These are phyloP conservation scores for Drosophila insularis DNA, from an alignment of 1,140 invertebrate species.

Conservation along the genomic window DNA sequence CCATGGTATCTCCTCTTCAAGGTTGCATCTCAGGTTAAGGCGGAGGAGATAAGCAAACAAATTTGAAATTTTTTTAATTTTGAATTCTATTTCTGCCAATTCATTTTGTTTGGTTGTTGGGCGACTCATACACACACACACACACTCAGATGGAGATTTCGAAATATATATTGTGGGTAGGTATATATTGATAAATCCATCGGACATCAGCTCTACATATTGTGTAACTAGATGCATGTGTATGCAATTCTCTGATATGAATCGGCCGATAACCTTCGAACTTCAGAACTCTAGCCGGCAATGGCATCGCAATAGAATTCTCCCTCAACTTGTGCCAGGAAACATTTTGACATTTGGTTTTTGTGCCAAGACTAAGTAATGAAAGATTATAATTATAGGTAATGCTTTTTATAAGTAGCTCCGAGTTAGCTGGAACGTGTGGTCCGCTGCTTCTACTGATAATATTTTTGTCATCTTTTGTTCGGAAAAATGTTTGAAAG, in stretches of 20 bases:
- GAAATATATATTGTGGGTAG: conserved; percentile 1
- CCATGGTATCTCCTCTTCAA: conserved; percentile 50
- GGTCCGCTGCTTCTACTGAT: not conserved
- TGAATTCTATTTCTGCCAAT: conserved; percentile 27
- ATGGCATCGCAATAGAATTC: conserved; percentile 51
- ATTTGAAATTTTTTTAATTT: conserved; percentile 20
- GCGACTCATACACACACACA: conserved; percentile 21
- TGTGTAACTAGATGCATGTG: conserved; percentile 19
- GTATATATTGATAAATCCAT: conserved; percentile 16
- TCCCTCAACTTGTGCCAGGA: conserved; percentile 56
- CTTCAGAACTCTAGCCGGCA: conserved; percentile 14
- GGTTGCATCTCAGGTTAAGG: conserved; percentile 53
- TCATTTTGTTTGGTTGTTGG: conserved; percentile 31
- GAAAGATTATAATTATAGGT: conserved; percentile 3
- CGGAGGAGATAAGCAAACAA: conserved; percentile 41
- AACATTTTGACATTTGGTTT: conserved; percentile 65
- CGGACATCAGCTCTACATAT: conserved; percentile 4
- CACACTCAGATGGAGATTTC: conserved; percentile 17
- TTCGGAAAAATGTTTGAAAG: not conserved
- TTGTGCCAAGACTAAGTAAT: conserved; percentile 7
- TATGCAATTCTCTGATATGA: conserved; percentile 47
- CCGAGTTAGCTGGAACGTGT: not conserved
- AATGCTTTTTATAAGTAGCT: conserved; percentile 10
- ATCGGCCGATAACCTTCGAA: conserved; percentile 50
- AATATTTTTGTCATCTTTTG: not conserved